These are phyloP conservation scores for Eilema caniola DNA, from an alignment of 2,888 invertebrate species.

Conservation along the genomic window DNA sequence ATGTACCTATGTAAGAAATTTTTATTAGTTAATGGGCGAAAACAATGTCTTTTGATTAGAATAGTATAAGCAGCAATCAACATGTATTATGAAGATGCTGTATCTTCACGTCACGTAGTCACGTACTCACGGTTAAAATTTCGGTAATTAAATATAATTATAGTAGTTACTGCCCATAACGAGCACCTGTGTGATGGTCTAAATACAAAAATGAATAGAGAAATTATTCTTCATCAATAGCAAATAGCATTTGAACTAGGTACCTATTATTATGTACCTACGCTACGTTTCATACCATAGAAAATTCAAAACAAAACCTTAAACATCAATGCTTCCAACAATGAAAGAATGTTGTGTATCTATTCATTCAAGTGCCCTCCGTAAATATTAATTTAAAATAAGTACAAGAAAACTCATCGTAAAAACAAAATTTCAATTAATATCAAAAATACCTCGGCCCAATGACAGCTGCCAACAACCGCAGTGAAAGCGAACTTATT, in stretches of 20 bases:
- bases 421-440: constrained; percentile 18
- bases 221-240: not conserved
- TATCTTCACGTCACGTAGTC: too few relatives aligned
- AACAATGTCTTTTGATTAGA: not conserved
- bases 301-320: not conserved
- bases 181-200: not conserved
- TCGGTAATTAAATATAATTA: too few relatives aligned
- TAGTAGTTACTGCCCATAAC: not conserved
- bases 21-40: not conserved
- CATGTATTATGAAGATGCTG: not conserved
- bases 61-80: not conserved
- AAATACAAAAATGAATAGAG: not conserved
- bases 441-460: constrained; percentile 19
- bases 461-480: constrained; percentile 13
- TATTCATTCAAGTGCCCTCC: not conserved
- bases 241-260: too few relatives aligned
- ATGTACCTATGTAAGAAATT: not conserved
- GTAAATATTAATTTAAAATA: not conserved
- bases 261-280: too few relatives aligned
- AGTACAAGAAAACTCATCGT: constrained; percentile 8
- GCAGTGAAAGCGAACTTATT: constrained; percentile 20
- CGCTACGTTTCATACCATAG: not conserved
- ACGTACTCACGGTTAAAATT: not conserved
- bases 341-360: not conserved
- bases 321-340: not conserved